phyloP scores from a whole-genome alignment of 2,113 vertebrate species.

The Aplodontia rufa region DNA sequence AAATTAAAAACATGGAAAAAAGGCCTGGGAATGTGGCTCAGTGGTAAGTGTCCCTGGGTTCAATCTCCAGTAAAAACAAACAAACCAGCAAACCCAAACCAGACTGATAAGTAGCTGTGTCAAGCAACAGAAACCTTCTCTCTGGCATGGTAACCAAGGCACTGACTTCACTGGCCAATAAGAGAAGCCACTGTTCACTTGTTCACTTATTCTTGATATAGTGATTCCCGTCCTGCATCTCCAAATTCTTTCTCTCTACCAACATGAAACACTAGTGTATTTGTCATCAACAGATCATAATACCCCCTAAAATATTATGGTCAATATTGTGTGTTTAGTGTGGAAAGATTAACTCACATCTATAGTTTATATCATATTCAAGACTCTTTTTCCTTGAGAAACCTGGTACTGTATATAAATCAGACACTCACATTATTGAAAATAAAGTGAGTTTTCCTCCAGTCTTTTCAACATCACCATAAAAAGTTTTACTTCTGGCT shows the following conservation, averaged over 20 bases:
- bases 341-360: background rate
- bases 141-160: background rate
- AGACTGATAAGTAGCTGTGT: background rate
- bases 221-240: background rate
- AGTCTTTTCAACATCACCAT: background rate
- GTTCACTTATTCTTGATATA: background rate
- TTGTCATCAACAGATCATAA: background rate
- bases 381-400: background rate
- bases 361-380: background rate
- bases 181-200: background rate
- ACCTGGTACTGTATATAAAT: background rate
- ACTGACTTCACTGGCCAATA: background rate
- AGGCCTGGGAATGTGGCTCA: no score
- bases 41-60: no score
- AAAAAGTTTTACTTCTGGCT: background rate
- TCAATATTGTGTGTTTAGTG: background rate
- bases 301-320: background rate
- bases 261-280: background rate
- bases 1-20: no score
- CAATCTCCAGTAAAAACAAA: no score
- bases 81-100: no score
- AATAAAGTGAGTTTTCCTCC: background rate
- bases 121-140: background rate
- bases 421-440: background rate
- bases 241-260: background rate